Evolutionary conservation across 2,797 vertebrate species (phyloP), one percentile per base, ranked within the genome.

Genomic region (Apogon talboti): DNA sequence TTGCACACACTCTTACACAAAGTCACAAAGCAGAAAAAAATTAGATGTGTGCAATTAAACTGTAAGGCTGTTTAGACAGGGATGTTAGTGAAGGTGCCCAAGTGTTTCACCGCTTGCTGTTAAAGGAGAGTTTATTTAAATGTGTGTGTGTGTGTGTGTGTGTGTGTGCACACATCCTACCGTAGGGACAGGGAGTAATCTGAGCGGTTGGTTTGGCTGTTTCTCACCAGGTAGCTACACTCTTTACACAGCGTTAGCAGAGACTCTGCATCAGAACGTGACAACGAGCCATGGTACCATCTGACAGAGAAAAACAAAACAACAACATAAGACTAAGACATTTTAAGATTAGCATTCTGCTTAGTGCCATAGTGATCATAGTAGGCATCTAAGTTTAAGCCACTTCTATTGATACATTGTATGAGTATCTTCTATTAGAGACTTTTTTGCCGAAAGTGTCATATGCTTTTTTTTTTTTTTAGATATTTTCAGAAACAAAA

Each of bases 261-360:
- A 13, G 91, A 92, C 89, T 98, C 96, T 0, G 97, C 96, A 13
- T 97, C 96, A 0, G 91, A 95, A 3, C 96, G 92, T 10, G 95
- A 96, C 50, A 98, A 87, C 0, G 95, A 84, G 4, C 97, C 96
- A 0, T 98, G 97, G 86, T 97, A 98, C 97, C 97, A 98, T 80
- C 97, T 98, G 86, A 78, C 4, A 71, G 3, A 57, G 28, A 74
- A 0, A 47, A 35, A 35, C 1, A 35, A 35, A 9, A 35, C 24
- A 28, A 28, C 24, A 28, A 35, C 33, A 35, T 35, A 35, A 35
- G 33, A 10, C 10, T 2, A 35, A 15, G 44, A 58, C n/a, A 30
- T 30, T 46, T 46, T 15, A 46, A 46, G 16, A 46, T 46, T 19
- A 47, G 19, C 16, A 2, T 19, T 47, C 11, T 47, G 5, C 11